Evolutionary conservation across 2,888 invertebrate species (phyloP).

Genomic region (Bugulina stolonifera): DNA sequence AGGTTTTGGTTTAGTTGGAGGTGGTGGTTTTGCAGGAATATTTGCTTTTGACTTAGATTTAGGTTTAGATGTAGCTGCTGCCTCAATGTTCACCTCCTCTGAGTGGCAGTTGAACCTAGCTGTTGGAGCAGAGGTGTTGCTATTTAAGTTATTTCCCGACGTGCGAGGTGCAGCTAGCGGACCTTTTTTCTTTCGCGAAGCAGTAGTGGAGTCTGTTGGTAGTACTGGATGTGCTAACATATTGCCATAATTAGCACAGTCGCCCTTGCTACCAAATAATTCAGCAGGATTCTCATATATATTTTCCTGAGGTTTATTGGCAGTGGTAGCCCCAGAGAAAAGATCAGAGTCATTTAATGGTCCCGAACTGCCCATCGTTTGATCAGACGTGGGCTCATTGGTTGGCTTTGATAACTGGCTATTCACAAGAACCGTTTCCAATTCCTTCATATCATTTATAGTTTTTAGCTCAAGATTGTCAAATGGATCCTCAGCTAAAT

Average conservation of each 20-base stretch:
- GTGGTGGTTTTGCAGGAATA: neutral
- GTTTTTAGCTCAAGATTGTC: conserved; percentile 87
- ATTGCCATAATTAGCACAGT: neutral
- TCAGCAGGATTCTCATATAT: neutral
- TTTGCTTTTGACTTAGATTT: neutral
- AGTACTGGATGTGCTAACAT: neutral
- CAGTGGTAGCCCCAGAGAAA: neutral
- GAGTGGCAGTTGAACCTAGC: neutral
- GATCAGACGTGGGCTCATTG: neutral
- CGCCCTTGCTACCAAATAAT: neutral
- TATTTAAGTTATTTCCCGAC: neutral
- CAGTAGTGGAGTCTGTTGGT: neutral
- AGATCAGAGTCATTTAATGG: neutral
- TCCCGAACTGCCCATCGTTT: neutral
- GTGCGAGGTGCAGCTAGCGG: neutral
- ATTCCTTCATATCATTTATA: conserved; percentile 82
- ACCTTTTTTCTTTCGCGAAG: neutral
- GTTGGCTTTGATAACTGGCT: neutral
- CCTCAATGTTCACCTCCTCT: neutral
- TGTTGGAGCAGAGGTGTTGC: neutral
- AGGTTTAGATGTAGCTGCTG: neutral
- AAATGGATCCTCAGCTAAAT: conserved; percentile 79
- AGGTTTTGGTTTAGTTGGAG: conserved; percentile 6
- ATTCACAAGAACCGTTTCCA: conserved; percentile 57
- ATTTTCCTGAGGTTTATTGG: neutral